Conservation (phyloP, 2,888 invertebrate genomes). For the Callosobruchus maculatus region DNA sequence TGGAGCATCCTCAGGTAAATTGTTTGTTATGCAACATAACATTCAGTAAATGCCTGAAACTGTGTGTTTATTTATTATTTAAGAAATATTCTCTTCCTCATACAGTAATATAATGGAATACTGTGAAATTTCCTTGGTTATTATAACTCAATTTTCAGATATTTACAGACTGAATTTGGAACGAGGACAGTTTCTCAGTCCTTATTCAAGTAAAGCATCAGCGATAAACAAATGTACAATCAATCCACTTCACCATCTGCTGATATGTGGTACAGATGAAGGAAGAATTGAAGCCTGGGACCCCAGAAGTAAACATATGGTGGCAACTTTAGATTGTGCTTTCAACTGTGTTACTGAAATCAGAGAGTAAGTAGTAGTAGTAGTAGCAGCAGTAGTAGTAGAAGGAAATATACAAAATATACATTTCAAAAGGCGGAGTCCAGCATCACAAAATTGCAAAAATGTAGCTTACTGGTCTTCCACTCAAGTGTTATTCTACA, state of each 20-base stretch:
- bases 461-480: no score
- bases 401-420: no score
- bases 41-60: slow-evolving; percentile 58
- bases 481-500: no score
- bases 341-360: slow-evolving; percentile 57
- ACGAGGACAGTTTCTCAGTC: slow-evolving; percentile 88
- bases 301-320: slow-evolving; percentile 73
- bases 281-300: slow-evolving; percentile 98
- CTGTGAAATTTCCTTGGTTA: no score
- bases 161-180: slow-evolving; percentile 89
- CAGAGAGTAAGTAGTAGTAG: slow-evolving; percentile 52
- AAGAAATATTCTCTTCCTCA: no score
- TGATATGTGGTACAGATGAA: slow-evolving; percentile 83
- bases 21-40: no score
- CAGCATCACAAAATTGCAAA: no score
- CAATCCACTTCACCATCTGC: slow-evolving; percentile 83
- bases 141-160: slow-evolving; percentile 1
- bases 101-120: no score
- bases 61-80: background rate
- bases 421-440: no score
- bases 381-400: no score
- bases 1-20: slow-evolving; percentile 65
- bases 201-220: slow-evolving; percentile 71
- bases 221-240: slow-evolving; percentile 80
- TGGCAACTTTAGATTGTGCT: slow-evolving; percentile 83